Percentiles rank a stretch among this genome's conserved stretches.
phyloP scores from a whole-genome alignment of 2,797 vertebrate genomes.

The Gallinago solitaria region DNA sequence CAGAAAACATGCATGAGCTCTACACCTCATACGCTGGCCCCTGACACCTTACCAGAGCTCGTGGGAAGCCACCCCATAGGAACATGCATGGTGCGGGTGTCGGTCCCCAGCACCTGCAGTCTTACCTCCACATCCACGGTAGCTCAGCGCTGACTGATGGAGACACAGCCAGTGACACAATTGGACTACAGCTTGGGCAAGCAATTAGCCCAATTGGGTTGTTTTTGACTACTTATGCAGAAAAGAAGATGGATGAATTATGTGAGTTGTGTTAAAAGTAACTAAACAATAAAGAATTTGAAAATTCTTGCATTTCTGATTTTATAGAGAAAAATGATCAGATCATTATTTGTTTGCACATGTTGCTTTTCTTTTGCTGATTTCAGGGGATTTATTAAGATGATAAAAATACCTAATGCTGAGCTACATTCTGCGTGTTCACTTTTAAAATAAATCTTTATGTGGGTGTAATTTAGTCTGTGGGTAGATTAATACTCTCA shows the following conservation, averaged over 20 bases:
- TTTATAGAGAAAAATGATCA: not conserved
- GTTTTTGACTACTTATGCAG: not conserved
- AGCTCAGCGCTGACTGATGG: rapidly evolving
- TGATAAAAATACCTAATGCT: slow-evolving; percentile 19
- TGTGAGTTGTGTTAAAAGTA: not conserved
- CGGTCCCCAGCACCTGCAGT: not conserved
- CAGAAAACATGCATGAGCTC: not conserved
- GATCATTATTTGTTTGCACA: not conserved
- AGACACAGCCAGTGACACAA: not conserved
- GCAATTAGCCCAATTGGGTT: not conserved
- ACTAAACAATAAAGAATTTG: not conserved
- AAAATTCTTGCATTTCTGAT: not conserved
- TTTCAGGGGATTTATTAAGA: not conserved
- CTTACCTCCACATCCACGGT: not conserved
- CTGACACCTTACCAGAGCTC: not conserved
- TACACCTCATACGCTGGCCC: not conserved
- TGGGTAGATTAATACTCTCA: not conserved
- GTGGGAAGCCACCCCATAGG: rapidly evolving
- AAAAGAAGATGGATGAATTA: not conserved
- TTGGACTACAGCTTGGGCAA: not conserved
- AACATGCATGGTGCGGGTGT: not conserved
- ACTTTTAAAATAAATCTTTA: slow-evolving; percentile 9
- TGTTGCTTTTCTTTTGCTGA: not conserved
- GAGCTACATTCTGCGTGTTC: not conserved
- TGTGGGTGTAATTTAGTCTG: not conserved